Percentiles rank a stretch among this genome's conserved stretches.
phyloP scores from a whole-genome alignment of 2,797 vertebrate genomes.

The Eurystomus glaucurus region DNA sequence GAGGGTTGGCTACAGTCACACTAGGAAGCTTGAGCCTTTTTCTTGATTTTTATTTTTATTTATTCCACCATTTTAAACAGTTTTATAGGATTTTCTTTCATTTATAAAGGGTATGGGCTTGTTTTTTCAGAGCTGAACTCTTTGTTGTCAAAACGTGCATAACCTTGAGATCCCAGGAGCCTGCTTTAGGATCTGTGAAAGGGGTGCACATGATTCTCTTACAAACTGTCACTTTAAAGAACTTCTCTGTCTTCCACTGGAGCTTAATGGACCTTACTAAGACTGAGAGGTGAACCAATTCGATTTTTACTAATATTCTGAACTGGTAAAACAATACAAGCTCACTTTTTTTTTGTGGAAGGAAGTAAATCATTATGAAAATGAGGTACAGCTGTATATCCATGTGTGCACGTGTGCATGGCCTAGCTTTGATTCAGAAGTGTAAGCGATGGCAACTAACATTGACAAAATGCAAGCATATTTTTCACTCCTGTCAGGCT shows the following conservation, averaged over 20 bases:
- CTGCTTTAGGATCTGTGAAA: neutral
- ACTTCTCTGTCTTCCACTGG: neutral
- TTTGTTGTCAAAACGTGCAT: neutral
- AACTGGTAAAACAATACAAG: neutral
- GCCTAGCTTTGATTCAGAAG: neutral
- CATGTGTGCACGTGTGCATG: accelerated
- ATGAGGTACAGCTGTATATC: neutral
- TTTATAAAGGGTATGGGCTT: neutral
- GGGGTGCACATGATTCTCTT: neutral
- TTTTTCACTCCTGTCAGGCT: neutral
- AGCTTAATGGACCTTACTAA: neutral
- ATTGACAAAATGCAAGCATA: neutral
- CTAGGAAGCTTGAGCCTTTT: neutral
- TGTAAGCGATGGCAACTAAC: neutral
- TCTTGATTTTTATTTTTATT: neutral
- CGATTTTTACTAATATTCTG: neutral
- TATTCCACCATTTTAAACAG: neutral
- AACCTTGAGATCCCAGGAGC: neutral
- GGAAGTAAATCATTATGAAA: neutral
- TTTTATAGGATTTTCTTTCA: neutral
- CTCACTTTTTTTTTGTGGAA: neutral
- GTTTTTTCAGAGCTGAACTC: neutral
- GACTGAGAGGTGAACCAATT: neutral
- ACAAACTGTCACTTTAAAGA: neutral
- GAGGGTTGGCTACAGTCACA: neutral